Evolutionary conservation across 1,140 invertebrate genomes (phyloP).

Genomic region (Dreissena rostriformis): DNA sequence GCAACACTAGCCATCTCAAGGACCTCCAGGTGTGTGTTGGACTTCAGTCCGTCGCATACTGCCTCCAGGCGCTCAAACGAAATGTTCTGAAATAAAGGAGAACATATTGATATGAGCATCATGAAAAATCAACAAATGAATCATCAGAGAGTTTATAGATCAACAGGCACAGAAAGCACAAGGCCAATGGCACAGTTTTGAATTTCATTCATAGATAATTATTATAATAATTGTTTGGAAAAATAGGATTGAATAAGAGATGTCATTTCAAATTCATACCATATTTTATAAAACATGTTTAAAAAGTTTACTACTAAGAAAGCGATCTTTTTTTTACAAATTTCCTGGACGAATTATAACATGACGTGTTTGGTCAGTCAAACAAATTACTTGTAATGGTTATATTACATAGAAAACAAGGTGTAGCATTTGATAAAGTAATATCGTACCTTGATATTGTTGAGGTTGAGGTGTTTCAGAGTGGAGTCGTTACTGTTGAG

Average conservation of each 20-base stretch:
- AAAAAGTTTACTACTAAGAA: too few relatives aligned
- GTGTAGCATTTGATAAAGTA: too few relatives aligned
- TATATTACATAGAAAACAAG: too few relatives aligned
- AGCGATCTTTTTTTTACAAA: too few relatives aligned
- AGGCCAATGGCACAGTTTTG: conserved; percentile 43
- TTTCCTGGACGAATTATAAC: too few relatives aligned
- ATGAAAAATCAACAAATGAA: not conserved
- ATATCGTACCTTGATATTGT: conserved; percentile 79
- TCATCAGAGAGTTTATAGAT: not conserved
- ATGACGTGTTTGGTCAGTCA: too few relatives aligned
- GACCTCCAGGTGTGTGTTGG: conserved; percentile 95
- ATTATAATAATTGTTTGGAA: too few relatives aligned
- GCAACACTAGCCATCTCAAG: conserved; percentile 96
- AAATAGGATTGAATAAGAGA: too few relatives aligned
- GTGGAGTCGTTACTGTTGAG: conserved; percentile 93
- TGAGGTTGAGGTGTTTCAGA: conserved; percentile 79
- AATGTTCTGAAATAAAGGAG: conserved; percentile 90
- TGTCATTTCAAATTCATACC: too few relatives aligned
- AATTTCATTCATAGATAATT: not conserved
- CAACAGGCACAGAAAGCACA: not conserved
- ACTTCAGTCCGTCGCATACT: conserved; percentile 93
- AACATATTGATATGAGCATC: not conserved
- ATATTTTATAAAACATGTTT: too few relatives aligned
- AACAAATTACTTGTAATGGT: too few relatives aligned
- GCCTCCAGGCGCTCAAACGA: conserved; percentile 96